Base-by-base conservation (phyloP, 2,888 invertebrate species). In the Cheilosia vernalis region DNA sequence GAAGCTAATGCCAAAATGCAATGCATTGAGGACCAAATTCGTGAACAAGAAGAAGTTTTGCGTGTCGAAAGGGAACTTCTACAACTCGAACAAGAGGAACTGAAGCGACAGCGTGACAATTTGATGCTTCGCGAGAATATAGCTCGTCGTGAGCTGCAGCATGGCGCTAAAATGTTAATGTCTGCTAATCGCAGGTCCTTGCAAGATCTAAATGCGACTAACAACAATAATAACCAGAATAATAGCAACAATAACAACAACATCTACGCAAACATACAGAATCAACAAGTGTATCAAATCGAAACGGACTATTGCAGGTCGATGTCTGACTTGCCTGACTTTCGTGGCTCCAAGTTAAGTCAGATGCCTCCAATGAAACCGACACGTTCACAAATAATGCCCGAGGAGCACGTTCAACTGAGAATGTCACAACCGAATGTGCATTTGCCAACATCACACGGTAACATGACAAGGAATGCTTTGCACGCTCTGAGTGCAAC, bases 21-120 rank as follows among this genome's bases (percentile, higher is more conserved):
- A 83, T 93, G 93, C 77, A 93, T 95, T 88, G 95, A 95, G 89
- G 94, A 94, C 89, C 94, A 94, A 89, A 93, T 95, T 82, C 94
- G 94, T 73, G 94, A 95, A 86, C 95, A 95, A 90, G 95, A 95
- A 93, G 95, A 96, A 91, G 95, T 96, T 24, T 93, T 96, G 40
- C 95, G 96, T 87, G 96, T 96, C 86, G 96, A 96, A 92, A 94
- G 96, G 55, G 96, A 96, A 91, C 93, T 96, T 2, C 91, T 96
- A 4, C 96, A 96, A 90, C 91, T 95, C 56, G 96, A 97, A 90
- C 95, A 95, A 90, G 96, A 96, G 90, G 96, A 96, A 89, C 89
- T 96, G 13, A 94, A 96, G 87, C 93, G 96, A 3, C 96, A 96
- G 89, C 93, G 95, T 13, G 96, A 95, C 88, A 96, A 95, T 90